These are phyloP conservation scores for Phenganax marumi DNA, from an alignment of 92 coral and sea anemone species.

Conservation along the genomic window DNA sequence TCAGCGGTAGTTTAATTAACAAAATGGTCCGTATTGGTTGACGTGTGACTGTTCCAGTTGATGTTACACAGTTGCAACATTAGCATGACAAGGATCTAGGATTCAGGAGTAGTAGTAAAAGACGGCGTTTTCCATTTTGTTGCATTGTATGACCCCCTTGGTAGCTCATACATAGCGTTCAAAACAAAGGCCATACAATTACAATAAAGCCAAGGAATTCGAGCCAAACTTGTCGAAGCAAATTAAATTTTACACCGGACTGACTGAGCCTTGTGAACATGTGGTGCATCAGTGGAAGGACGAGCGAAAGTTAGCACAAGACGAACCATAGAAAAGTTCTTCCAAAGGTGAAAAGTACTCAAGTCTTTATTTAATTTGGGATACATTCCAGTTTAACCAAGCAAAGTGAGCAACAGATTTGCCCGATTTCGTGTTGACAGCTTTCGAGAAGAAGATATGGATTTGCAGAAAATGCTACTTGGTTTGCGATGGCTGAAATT, in stretches of 20 bases:
- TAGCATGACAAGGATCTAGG: neutral
- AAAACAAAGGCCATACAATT: neutral
- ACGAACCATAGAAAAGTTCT: slow-evolving; percentile 1
- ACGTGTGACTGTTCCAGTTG: slow-evolving; percentile 1
- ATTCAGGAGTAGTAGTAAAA: neutral
- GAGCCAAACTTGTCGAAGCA: neutral
- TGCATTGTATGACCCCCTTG: neutral
- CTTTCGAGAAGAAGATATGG: neutral
- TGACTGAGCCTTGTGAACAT: neutral
- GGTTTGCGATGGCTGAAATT: neutral
- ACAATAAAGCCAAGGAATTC: neutral
- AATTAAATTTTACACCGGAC: too few species aligned
- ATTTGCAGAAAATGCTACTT: neutral
- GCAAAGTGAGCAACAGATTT: slow-evolving; percentile 34
- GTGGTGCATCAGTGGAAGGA: slow-evolving; percentile 4
- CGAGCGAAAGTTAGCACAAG: neutral
- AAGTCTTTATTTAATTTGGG: neutral
- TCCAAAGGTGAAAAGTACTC: neutral
- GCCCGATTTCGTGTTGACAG: neutral
- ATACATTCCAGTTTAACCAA: slow-evolving; percentile 38
- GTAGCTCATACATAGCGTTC: neutral
- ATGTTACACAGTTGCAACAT: neutral
- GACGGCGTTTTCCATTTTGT: neutral
- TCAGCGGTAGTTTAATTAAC: slow-evolving; percentile 11
- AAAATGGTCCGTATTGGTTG: neutral